phyloP scores from a whole-genome alignment of 2,797 vertebrate species.

The Fistularia tabacaria region DNA sequence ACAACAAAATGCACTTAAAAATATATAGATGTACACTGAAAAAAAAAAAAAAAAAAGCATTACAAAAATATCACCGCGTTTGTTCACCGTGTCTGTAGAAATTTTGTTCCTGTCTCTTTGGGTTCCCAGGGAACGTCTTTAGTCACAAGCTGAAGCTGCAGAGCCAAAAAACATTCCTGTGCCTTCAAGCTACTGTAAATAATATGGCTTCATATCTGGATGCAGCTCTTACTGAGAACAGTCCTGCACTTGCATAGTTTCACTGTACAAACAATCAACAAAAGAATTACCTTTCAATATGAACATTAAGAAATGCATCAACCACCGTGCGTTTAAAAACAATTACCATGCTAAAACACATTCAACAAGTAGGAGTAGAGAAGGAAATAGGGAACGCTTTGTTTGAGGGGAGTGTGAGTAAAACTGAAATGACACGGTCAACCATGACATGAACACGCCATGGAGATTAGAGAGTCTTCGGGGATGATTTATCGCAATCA shows the following conservation, averaged over 20 bases:
- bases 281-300: slow-evolving; percentile 10
- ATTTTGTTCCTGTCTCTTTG: slow-evolving; percentile 37
- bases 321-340: slow-evolving; percentile 12
- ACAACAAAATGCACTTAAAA: slow-evolving; percentile 38
- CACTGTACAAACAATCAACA: slow-evolving; percentile 27
- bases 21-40: slow-evolving; percentile 18
- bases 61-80: background rate
- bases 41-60: slow-evolving; percentile 17
- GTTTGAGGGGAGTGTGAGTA: too few relatives aligned
- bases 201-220: slow-evolving; percentile 53
- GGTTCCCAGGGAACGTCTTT: slow-evolving; percentile 30
- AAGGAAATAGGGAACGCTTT: slow-evolving; percentile 39
- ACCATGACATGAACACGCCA: too few relatives aligned
- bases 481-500: too few relatives aligned
- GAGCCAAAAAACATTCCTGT: slow-evolving; percentile 8
- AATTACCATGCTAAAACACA: slow-evolving; percentile 28
- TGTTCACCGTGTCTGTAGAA: slow-evolving; percentile 37
- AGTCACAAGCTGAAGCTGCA: slow-evolving; percentile 22
- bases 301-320: slow-evolving; percentile 24
- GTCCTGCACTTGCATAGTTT: slow-evolving; percentile 42
- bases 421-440: too few relatives aligned
- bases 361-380: slow-evolving; percentile 25
- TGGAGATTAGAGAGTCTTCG: too few relatives aligned
- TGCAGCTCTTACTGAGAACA: slow-evolving; percentile 18
- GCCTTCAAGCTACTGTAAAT: slow-evolving; percentile 27